A percentile compares a stretch with the other conserved stretches of the same genome.
Evolutionary conservation across 1,140 invertebrate genomes (phyloP).

Genomic region (Hypothenemus hampei): DNA sequence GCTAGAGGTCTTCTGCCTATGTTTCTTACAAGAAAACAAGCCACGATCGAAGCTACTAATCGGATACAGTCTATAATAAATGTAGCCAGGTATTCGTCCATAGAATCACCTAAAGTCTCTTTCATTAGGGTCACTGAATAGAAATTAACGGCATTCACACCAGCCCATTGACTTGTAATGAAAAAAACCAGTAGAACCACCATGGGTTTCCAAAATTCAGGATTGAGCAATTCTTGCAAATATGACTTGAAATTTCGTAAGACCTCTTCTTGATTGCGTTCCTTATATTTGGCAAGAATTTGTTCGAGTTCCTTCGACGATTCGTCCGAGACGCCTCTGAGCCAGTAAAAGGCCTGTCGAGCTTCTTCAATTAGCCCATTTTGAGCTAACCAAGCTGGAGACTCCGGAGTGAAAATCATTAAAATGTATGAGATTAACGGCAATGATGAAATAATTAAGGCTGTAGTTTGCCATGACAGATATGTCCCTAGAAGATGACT

Average conservation of each 20-base stretch:
- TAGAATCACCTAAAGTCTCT: conserved; percentile 49
- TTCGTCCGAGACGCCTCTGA: conserved; percentile 49
- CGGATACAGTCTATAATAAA: conserved; percentile 65
- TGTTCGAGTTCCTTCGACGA: conserved; percentile 49
- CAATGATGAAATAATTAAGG: conserved; percentile 50
- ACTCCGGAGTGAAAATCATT: conserved; percentile 59
- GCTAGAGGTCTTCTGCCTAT: conserved; percentile 54
- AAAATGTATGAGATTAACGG: conserved; percentile 49
- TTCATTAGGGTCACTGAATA: conserved; percentile 63
- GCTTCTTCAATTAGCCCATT: conserved; percentile 51
- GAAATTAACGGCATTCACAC: conserved; percentile 66
- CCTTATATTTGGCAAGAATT: conserved; percentile 45
- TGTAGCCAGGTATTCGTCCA: conserved; percentile 56
- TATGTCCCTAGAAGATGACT: conserved; percentile 57
- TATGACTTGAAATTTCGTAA: conserved; percentile 6
- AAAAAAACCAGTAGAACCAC: conserved; percentile 57
- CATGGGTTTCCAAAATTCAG: conserved; percentile 54
- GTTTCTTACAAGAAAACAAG: conserved; percentile 55
- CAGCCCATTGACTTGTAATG: conserved; percentile 57
- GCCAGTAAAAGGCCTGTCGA: conserved; percentile 46
- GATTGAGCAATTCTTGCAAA: conserved; percentile 34
- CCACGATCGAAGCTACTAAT: conserved; percentile 54
- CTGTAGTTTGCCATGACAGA: conserved; percentile 54
- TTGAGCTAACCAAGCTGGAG: conserved; percentile 63
- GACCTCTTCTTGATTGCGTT: conserved; percentile 10